These are phyloP conservation scores for Uromys caudimaculatus DNA, from an alignment of 2,797 vertebrate species.

Conservation along the genomic window DNA sequence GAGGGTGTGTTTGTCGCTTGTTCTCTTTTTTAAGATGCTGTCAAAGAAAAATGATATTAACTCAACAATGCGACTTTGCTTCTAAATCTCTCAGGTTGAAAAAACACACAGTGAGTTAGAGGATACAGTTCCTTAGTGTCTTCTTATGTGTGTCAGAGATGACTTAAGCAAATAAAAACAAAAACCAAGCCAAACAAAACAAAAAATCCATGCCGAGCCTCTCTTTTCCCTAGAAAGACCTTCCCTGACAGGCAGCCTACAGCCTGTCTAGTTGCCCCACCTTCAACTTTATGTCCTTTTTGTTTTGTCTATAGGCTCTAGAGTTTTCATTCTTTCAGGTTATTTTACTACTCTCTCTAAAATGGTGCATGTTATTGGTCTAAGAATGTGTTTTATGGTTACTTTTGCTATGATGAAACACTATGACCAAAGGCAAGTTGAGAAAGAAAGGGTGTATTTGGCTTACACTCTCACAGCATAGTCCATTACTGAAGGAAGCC, in stretches of 20 bases:
- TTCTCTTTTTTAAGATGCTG: not conserved
- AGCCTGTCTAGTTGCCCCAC: not conserved
- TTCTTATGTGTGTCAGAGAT: not conserved
- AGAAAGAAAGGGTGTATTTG: not conserved
- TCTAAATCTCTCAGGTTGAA: not conserved
- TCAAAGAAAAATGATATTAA: not conserved
- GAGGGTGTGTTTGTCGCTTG: not conserved
- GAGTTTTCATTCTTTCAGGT: not conserved
- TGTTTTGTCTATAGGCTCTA: not conserved
- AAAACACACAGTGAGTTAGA: not conserved
- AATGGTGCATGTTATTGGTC: not conserved
- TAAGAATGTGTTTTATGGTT: not conserved
- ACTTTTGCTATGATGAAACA: not conserved
- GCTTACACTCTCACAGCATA: not conserved
- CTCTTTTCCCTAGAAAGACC: not conserved
- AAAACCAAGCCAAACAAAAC: no score
- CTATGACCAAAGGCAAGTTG: not conserved
- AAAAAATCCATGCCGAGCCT: not conserved
- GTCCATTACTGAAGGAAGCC: not conserved
- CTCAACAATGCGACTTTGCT: not conserved
- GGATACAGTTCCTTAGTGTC: not conserved
- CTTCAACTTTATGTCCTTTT: not conserved
- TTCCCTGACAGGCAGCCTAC: not conserved
- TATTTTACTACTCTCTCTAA: conserved; percentile 30
- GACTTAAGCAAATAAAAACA: not conserved